A percentile compares a stretch with the other conserved stretches of the same genome.
Evolutionary conservation across 2,888 invertebrate species (phyloP).

Genomic region (Plagodis pulveraria): DNA sequence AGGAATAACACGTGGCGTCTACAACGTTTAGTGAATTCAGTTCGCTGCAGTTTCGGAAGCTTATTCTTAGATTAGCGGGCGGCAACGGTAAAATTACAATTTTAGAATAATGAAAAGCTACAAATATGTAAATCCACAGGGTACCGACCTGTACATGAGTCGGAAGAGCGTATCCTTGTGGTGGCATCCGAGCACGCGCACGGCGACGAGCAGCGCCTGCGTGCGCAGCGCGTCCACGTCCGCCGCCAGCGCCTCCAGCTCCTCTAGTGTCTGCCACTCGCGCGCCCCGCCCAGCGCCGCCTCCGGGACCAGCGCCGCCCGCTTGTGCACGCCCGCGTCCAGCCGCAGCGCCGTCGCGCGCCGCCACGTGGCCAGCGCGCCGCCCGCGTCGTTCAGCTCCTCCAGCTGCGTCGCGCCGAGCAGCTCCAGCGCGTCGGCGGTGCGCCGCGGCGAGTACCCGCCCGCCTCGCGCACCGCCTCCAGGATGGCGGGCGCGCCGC

Average conservation of each 20-base stretch:
- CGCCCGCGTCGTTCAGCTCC: slow-evolving; percentile 91
- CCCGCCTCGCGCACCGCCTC: slow-evolving; percentile 86
- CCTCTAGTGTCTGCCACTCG: slow-evolving; percentile 90
- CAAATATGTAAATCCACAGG: too few relatives aligned
- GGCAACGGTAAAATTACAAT: too few relatives aligned
- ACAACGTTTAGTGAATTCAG: too few relatives aligned
- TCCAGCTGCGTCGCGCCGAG: slow-evolving; percentile 94
- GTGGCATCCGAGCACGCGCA: slow-evolving; percentile 92
- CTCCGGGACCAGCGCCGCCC: slow-evolving; percentile 66
- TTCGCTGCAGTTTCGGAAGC: too few relatives aligned
- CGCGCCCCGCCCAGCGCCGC: slow-evolving; percentile 85
- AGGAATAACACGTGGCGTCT: too few relatives aligned
- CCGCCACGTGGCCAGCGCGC: slow-evolving; percentile 91
- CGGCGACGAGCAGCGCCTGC: slow-evolving; percentile 94
- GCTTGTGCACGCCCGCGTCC: slow-evolving; percentile 29
- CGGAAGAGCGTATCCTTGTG: slow-evolving; percentile 95
- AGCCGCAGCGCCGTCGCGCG: slow-evolving; percentile 82
- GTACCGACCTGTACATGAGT: slow-evolving; percentile 85
- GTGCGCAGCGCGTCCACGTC: slow-evolving; percentile 95
- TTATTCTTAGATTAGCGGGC: too few relatives aligned
- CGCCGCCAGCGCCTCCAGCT: slow-evolving; percentile 89
- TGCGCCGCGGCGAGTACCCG: slow-evolving; percentile 86
- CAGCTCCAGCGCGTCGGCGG: slow-evolving; percentile 95
- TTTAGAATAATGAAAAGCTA: too few relatives aligned
- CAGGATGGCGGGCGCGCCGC: slow-evolving; percentile 86